phyloP scores from a whole-genome alignment of 2,113 vertebrate species.

The Fulica atra region DNA sequence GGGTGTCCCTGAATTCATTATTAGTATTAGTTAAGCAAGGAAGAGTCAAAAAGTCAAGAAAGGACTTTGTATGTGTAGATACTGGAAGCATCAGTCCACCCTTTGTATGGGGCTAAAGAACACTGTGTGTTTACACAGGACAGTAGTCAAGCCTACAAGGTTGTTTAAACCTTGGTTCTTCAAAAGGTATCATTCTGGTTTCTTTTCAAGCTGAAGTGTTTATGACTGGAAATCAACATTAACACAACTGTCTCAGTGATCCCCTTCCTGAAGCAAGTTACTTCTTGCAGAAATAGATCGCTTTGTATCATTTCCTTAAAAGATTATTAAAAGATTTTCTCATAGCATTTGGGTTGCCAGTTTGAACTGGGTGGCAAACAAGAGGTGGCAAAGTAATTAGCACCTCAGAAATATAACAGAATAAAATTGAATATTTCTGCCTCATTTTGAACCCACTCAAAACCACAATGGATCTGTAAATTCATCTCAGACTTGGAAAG shows the following conservation, averaged over 20 bases:
- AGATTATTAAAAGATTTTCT: constrained; percentile 7
- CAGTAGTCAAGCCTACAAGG: neutral
- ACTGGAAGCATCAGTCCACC: neutral
- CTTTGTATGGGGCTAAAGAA: neutral
- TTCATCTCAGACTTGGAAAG: neutral
- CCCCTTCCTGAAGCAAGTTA: neutral
- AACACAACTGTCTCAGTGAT: neutral
- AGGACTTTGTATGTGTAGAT: neutral
- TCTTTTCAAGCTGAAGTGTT: neutral
- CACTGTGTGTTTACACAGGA: neutral
- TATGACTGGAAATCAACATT: neutral
- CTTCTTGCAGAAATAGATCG: constrained; percentile 14
- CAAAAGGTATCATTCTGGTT: neutral
- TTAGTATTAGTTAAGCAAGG: neutral
- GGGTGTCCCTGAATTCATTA: neutral
- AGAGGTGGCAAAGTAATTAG: constrained; percentile 49
- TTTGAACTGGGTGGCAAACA: constrained; percentile 43
- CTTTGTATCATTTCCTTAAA: neutral
- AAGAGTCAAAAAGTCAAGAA: neutral
- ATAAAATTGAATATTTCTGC: constrained; percentile 29
- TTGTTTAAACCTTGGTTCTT: neutral
- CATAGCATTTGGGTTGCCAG: neutral
- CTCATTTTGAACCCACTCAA: constrained; percentile 19
- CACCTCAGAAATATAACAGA: constrained; percentile 48
- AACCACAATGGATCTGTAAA: constrained; percentile 23